Base-by-base conservation (phyloP, 37 sponge, comb jelly and placozoan species). In the Crambe crambe region DNA sequence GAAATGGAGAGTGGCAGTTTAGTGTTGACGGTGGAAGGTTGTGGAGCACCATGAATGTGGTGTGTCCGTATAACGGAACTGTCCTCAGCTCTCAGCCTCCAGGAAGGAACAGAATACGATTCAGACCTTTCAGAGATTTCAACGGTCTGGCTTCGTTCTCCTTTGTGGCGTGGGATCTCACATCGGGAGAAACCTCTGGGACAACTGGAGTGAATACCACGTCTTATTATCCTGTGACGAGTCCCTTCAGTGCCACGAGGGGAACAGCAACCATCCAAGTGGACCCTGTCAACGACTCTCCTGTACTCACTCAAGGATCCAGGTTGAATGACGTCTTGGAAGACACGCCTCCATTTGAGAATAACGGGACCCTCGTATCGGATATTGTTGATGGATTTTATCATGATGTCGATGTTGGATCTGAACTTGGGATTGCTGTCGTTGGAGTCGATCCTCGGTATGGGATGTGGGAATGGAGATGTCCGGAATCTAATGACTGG, bases 111-210 rank as follows among this genome's bases (percentile, higher is more conserved):
- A 82, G 80, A 35, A 66, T 96, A 37, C 66, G 96, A 32, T 92
- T 96, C 73, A 60, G 80, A 15, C 96, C 96, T 8, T 68, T 68
- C 30, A 36, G 23, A 10, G 86, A 96, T 60, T 92, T 90, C 83
- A 86, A 92, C 62, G 96, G 96, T 18, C 60, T 59, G 29, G 81
- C 60, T 2, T 60, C 65, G 5, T 58, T 96, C 40, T 74, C 78
- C 36, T 96, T 92, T 58, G 37, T 84, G n/a, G 88, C 83, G n/a
- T 96, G 96, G 96, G 96, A 96, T 58, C 66, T 92, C 47, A 89
- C 96, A 6, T 86, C 84, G 26, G 91, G 90, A 1, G 74, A 75
- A 6, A 41, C 70, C 2, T 74, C 88, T 32, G 90, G 90, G n/a
- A 81, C 75, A 35, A 58, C 56, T 56, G 54, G 61, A 36, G 83